A percentile compares a stretch with the other conserved stretches of the same genome.
Evolutionary conservation across 2,888 invertebrate species (phyloP).

Genomic region (Tromatobia lineatoria): DNA sequence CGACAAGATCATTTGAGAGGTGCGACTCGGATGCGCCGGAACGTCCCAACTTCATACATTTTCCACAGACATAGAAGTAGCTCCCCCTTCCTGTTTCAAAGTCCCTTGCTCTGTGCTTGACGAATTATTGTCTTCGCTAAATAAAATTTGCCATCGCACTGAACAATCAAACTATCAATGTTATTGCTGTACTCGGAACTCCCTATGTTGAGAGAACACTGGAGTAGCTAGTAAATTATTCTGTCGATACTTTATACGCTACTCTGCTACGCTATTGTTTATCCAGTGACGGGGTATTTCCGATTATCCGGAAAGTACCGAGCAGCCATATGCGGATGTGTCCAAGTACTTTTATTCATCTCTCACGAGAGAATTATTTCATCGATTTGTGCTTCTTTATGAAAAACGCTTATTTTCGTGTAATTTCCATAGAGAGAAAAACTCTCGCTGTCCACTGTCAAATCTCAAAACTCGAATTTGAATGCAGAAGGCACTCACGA

Average conservation of each 20-base stretch:
- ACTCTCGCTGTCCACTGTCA: too few species aligned
- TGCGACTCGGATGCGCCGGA: not conserved
- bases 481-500: too few species aligned
- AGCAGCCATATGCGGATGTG: not conserved
- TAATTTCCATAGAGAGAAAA: too few species aligned
- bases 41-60: slow-evolving; percentile 20
- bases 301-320: not conserved
- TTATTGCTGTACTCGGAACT: not conserved
- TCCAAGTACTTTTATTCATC: not conserved
- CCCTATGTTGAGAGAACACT: too few species aligned
- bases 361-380: not conserved
- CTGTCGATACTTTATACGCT: slow-evolving; percentile 22
- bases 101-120: not conserved
- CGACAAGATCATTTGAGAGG: slow-evolving; percentile 13
- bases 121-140: slow-evolving; percentile 9
- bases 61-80: slow-evolving; percentile 8
- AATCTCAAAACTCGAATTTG: too few species aligned
- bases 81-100: not conserved
- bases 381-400: not conserved
- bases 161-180: not conserved
- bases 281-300: not conserved
- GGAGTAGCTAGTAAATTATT: slow-evolving; percentile 4
- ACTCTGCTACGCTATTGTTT: not conserved
- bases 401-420: too few species aligned
- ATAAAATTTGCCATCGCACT: not conserved